Evolutionary conservation across 2,888 invertebrate species (phyloP).

Genomic region (Athalia rosae): DNA sequence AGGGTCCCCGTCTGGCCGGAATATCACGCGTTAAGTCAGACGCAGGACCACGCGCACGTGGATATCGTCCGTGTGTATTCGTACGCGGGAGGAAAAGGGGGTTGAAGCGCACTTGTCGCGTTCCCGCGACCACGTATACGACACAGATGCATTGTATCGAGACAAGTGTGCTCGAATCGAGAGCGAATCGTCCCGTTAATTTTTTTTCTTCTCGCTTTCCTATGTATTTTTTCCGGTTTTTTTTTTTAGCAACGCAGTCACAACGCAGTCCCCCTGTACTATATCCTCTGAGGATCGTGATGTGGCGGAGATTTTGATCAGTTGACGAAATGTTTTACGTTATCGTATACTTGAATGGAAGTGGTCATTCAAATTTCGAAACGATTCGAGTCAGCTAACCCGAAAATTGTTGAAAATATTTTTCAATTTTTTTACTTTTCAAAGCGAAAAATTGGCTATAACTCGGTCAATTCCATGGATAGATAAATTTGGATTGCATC

Average conservation of each 20-base stretch:
- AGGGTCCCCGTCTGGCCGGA: slow-evolving; percentile 20
- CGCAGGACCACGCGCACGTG: background rate
- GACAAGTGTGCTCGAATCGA: background rate
- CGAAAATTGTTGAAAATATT: too few species aligned
- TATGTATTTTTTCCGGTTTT: background rate
- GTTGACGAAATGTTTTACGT: too few species aligned
- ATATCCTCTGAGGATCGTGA: slow-evolving; percentile 5
- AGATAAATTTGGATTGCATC: too few species aligned
- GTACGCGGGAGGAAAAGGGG: background rate
- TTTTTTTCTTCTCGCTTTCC: too few species aligned
- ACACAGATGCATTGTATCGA: background rate
- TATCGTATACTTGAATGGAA: too few species aligned
- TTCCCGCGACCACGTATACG: slow-evolving; percentile 15
- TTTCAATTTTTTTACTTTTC: too few species aligned
- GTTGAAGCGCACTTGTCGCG: slow-evolving; percentile 28
- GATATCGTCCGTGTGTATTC: background rate
- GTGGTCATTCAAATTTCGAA: too few species aligned
- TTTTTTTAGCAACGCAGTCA: slow-evolving; percentile 3
- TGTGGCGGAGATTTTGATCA: background rate
- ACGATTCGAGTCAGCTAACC: too few species aligned
- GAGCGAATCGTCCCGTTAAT: background rate
- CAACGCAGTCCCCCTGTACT: slow-evolving; percentile 15
- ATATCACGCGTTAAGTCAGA: slow-evolving; percentile 21
- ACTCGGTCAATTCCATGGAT: too few species aligned
- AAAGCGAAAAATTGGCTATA: too few species aligned